Percentiles rank a stretch among this genome's conserved stretches.
These are phyloP conservation scores for Hetaerina titia DNA, from an alignment of 2,888 invertebrate species.

Conservation along the genomic window DNA sequence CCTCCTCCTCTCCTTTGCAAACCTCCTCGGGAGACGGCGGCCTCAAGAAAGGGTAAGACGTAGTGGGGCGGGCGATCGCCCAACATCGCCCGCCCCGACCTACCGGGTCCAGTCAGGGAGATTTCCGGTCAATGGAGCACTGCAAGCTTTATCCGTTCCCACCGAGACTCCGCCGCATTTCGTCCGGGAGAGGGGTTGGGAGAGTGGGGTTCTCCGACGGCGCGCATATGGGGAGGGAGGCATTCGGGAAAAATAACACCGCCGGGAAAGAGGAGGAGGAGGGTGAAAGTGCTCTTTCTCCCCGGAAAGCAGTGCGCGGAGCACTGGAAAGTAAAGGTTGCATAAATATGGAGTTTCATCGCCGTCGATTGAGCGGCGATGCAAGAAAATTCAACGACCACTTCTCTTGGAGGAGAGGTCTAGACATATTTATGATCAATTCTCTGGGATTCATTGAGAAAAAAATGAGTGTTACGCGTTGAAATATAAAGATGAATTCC, in stretches of 20 bases:
- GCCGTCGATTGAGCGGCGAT: no score
- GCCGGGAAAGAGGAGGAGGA: neutral
- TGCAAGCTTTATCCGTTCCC: neutral
- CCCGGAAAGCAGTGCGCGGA: neutral
- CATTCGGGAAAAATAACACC: neutral
- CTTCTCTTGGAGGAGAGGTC: no score
- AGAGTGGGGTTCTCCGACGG: neutral
- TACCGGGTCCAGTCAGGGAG: neutral
- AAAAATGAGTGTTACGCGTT: no score
- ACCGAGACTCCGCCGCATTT: neutral
- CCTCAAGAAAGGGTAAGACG: no score
- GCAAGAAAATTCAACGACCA: no score
- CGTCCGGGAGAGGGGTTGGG: no score
- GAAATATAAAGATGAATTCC: no score
- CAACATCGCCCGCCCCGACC: no score
- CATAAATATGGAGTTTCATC: neutral
- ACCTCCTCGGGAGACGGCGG: no score
- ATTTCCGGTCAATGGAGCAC: neutral
- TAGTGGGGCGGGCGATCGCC: neutral
- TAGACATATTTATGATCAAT: no score
- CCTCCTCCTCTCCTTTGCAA: no score
- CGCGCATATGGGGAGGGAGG: neutral
- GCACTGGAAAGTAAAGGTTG: neutral
- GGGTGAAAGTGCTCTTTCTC: neutral
- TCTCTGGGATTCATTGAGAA: no score